Evolutionary conservation across 1,140 invertebrate species (phyloP), one percentile per base, ranked within the genome.

Genomic region (Bacillus rossius): DNA sequence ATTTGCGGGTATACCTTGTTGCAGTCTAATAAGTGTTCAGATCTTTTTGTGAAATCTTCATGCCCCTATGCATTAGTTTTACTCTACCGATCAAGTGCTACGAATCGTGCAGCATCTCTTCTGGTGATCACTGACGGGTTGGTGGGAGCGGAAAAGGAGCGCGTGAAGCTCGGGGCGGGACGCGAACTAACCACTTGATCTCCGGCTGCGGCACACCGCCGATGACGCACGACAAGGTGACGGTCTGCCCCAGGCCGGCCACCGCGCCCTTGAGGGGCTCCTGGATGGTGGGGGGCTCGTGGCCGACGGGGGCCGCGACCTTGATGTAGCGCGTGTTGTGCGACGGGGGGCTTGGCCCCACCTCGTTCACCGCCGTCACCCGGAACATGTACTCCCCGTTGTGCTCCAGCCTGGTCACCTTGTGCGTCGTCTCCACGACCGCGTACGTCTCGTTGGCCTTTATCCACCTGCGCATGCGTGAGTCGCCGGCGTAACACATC

Each of bases 161-260:
- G n/a, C n/a, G n/a, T n/a, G n/a, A n/a, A n/a, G n/a, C n/a, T n/a
- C n/a, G n/a, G n/a, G n/a, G n/a, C n/a, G n/a, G n/a, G n/a, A n/a
- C n/a, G n/a, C n/a, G n/a, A 23, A 55, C 41, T 37, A 22, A 84
- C 94, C 94, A 97, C 60, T 79, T 83, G 5, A 94, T 83, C 63
- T 82, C 85, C n/a, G 94, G 94, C 69, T 81, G 75, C 3, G 94
- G 92, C 65, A 84, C 75, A n/a, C 91, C 94, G 57, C 83, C 84
- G 66, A 91, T 87, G 43, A 89, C 83, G 68, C 90, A 87, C 16
- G 81, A 79, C 40, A 94, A 75, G 62, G 81, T 87, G 60, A 81
- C 78, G 67, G 72, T 79, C 73, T 84, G 82, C 63, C 73, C 73
- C 4, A 83, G 71, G 58, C 78, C 79, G 40, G 74, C 73, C 2